Percentiles rank a stretch among this genome's conserved stretches.
These are phyloP conservation scores for Eupithecia subumbrata DNA, from an alignment of 2,888 invertebrate genomes.

Conservation along the genomic window DNA sequence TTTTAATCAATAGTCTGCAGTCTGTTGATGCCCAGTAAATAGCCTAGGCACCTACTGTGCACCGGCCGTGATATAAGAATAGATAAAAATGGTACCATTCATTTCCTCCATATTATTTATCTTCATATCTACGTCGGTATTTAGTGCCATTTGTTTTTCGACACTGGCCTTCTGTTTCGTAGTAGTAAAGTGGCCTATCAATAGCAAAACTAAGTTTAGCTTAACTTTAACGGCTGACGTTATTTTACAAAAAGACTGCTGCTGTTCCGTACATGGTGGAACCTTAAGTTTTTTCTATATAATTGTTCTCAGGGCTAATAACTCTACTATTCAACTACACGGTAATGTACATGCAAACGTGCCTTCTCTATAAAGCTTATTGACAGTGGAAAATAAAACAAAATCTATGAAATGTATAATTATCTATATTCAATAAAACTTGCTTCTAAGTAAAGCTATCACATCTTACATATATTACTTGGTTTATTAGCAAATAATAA, in stretches of 20 bases:
- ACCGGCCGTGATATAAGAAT: not conserved
- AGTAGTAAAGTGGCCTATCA: not conserved
- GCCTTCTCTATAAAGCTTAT: conserved; percentile 61
- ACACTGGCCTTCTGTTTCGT: not conserved
- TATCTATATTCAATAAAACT: conserved; percentile 78
- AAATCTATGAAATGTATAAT: conserved; percentile 72
- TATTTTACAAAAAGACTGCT: not conserved
- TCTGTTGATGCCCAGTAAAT: not conserved
- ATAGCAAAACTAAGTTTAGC: not conserved
- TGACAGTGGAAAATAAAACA: conserved; percentile 74
- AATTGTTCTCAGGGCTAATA: not conserved
- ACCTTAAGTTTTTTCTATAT: not conserved
- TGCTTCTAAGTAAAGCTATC: conserved; percentile 82
- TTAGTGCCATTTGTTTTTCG: not conserved
- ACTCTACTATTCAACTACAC: conserved; percentile 10
- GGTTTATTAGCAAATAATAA: conserved; percentile 76
- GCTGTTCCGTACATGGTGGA: not conserved
- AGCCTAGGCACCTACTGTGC: not conserved
- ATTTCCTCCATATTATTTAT: not conserved
- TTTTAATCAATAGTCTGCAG: not conserved
- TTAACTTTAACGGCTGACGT: not conserved
- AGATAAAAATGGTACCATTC: not conserved
- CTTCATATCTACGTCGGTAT: not conserved
- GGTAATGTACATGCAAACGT: conserved; percentile 58
- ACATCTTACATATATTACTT: conserved; percentile 76